Percentiles rank a stretch among this genome's conserved stretches.
phyloP scores from a whole-genome alignment of 2,797 vertebrate species.

The Prionace glauca region DNA sequence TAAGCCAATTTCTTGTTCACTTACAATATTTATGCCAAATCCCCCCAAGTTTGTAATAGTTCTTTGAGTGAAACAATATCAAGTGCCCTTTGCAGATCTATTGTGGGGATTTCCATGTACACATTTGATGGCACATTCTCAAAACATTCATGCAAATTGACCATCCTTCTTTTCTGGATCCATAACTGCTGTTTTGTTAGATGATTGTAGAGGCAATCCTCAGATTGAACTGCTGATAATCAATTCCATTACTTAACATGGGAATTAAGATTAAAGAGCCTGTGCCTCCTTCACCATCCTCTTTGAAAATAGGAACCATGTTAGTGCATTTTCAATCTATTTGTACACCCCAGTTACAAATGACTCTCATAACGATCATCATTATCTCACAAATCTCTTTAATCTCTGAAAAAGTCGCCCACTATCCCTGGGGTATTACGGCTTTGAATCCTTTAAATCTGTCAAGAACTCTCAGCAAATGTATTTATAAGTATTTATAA shows the following conservation, averaged over 20 bases:
- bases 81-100: background rate
- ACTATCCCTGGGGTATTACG: background rate
- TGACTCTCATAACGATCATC: background rate
- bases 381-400: background rate
- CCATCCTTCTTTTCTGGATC: background rate
- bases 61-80: background rate
- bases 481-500: background rate
- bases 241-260: background rate
- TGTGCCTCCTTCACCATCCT: too few relatives aligned
- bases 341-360: too few relatives aligned
- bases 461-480: background rate
- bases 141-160: background rate
- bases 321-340: background rate
- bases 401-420: background rate
- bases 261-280: background rate
- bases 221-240: background rate
- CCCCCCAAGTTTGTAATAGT: background rate
- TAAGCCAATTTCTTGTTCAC: slow-evolving; percentile 3
- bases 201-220: background rate
- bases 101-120: background rate
- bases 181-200: background rate
- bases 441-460: background rate
- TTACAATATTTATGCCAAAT: background rate
- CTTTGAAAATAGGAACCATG: background rate
- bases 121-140: background rate